Base-by-base conservation (phyloP, 1,140 invertebrate species). In the Lepidurus packardi region DNA sequence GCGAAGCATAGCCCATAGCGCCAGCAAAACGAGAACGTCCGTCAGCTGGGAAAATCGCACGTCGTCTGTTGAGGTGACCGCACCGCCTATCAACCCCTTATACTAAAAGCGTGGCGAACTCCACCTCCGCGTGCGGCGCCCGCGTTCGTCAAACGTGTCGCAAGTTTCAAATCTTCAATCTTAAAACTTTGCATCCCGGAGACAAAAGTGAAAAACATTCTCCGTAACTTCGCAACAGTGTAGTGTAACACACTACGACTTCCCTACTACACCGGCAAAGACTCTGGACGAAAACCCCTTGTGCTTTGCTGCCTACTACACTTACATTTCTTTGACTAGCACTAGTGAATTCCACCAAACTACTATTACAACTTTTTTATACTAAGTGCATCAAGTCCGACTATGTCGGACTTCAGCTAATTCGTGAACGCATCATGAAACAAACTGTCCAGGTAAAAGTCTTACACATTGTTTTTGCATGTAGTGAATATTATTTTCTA, bases 81-180 rank as follows among this genome's bases (percentile, higher is more conserved):
- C 53, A 65, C 53, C 53, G 53, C 53, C 53, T 65, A 65, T 65
- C 53, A 65, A 65, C 53, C 53, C 53, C 53, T 65, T 65, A 21
- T 65, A 65, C 53, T 65, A 65, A 65, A 65, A 65, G 53, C 53
- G 53, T 65, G 53, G 53, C 53, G 53, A 65, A 65, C 53, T 65
- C 53, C 53, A 65, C 53, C 53, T 65, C 53, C 53, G 53, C 53
- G 53, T 65, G 53, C 53, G 53, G 53, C 53, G 53, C 53, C 53
- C 53, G 53, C 53, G 53, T 65, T 65, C 53, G 53, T 65, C 53
- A 65, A 65, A 65, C 53, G 53, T 65, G 53, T 65, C 53, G 53
- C 53, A 65, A 65, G 53, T 65, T 65, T 65, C 53, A 65, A 65
- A 65, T 65, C 53, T 65, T 65, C 53, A 65, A 65, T 65, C 53